A percentile compares a stretch with the other conserved stretches of the same genome.
Evolutionary conservation across 2,888 invertebrate genomes (phyloP).

Genomic region (Dioctria linearis): DNA sequence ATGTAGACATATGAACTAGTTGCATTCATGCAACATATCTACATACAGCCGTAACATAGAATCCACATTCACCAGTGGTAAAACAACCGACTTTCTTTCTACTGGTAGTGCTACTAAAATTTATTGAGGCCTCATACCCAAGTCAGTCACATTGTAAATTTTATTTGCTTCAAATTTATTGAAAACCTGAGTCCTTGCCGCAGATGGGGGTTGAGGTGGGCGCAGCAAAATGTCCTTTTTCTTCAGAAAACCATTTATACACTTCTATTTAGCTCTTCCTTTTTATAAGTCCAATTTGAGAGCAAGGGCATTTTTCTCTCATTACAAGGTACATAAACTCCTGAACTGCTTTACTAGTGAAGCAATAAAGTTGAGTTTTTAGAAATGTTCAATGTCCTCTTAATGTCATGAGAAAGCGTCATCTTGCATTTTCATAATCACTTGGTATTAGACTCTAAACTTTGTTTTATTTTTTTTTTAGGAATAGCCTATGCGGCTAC

Average conservation of each 20-base stretch:
- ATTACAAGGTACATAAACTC: no score
- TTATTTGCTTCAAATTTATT: not conserved
- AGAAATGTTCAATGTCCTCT: no score
- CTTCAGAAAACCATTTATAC: not conserved
- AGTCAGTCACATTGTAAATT: constrained; percentile 68
- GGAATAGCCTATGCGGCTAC: no score
- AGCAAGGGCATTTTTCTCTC: not conserved
- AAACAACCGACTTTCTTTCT: constrained; percentile 64
- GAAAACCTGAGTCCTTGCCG: constrained; percentile 54
- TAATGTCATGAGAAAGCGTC: no score
- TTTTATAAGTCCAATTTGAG: not conserved
- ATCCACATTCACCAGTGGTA: constrained; percentile 64
- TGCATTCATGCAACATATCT: not conserved
- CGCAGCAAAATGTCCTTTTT: constrained; percentile 2
- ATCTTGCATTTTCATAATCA: no score
- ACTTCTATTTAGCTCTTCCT: not conserved
- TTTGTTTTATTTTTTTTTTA: no score
- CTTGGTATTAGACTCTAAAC: no score
- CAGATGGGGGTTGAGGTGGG: not conserved
- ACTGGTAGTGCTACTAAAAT: constrained; percentile 66
- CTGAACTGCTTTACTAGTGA: no score
- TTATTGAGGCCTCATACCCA: constrained; percentile 65
- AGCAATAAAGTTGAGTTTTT: no score
- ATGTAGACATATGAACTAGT: constrained; percentile 63
- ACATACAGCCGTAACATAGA: constrained; percentile 64